Base-by-base conservation (phyloP, 2,113 vertebrate species). In the Muscicapa adusta region DNA sequence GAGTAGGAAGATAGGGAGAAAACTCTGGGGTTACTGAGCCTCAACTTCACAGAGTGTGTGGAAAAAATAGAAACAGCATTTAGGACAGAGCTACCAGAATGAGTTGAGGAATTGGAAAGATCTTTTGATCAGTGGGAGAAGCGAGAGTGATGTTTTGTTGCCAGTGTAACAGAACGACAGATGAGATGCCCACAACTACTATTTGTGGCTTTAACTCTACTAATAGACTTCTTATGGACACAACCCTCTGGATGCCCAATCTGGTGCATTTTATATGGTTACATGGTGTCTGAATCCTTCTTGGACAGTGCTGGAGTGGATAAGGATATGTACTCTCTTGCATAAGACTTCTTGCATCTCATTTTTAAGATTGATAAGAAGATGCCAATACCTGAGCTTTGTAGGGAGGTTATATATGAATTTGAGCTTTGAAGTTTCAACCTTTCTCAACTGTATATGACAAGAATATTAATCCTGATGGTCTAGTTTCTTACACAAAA, bases 401-500 rank as follows among this genome's bases (percentile, higher is more conserved):
- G 31, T 11, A 25, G 7, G 28, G n/a, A 88, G 56, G 43, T 88
- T 67, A 75, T 51, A 80, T 74, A 56, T 73, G 50, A 45, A 77
- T 83, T 94, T 92, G 29, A 81, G n/a, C 81, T 91, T 96, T 94
- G 93, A 91, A 84, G 57, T 66, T 88, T 86, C 78, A 92, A 63
- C 18, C 45, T 71, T 75, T 90, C 60, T 91, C 45, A 80, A 16
- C 23, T 43, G 24, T 53, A n/a, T 82, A 43, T 77, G 38, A 54
- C 72, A 84, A 71, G 19, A 76, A 74, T 74, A 80, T 58, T 70
- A 71, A 81, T 94, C 26, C 48, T 83, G 34, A 77, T 83, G 54
- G 31, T 95, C 71, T 79, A 75, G 51, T 76, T 95, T 62, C 82
- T 93, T 88, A 86, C 62, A 54, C 50, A 72, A 92, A 87, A 57